Evolutionary conservation across 2,888 invertebrate species (phyloP).

Genomic region (Scaptomyza polygonia): DNA sequence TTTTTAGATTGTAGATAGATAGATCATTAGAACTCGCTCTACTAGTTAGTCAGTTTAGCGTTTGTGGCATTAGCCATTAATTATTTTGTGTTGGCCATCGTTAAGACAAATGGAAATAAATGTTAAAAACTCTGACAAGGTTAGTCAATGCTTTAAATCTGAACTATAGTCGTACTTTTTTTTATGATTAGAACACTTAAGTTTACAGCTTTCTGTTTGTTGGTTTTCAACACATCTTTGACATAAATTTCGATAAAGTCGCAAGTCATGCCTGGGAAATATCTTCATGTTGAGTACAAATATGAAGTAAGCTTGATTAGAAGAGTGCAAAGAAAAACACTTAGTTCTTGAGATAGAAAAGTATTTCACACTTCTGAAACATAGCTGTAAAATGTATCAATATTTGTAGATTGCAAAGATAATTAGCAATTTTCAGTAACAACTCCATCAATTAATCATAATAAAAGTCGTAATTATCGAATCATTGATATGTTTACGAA

Average conservation of each 20-base stretch:
- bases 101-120: constrained; percentile 44
- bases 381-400: background rate
- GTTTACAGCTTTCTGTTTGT: background rate
- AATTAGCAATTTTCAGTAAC: background rate
- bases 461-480: background rate
- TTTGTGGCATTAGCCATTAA: constrained; percentile 54
- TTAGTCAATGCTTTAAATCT: constrained; percentile 23
- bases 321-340: constrained; percentile 8
- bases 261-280: constrained; percentile 64
- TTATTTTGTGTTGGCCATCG: constrained; percentile 48
- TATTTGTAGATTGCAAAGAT: background rate
- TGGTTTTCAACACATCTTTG: constrained; percentile 50
- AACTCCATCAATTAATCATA: constrained; percentile 20
- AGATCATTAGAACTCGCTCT: constrained; percentile 65
- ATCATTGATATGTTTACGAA: constrained; percentile 7
- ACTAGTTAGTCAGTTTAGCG: constrained; percentile 8
- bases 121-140: constrained; percentile 44
- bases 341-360: constrained; percentile 4
- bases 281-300: background rate
- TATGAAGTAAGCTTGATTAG: constrained; percentile 4
- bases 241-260: constrained; percentile 43
- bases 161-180: constrained; percentile 2
- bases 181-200: constrained; percentile 10
- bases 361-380: background rate
- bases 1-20: constrained; percentile 27